Conservation (phyloP, 2,888 invertebrate genomes). For the Taphrorychus bicolor region DNA sequence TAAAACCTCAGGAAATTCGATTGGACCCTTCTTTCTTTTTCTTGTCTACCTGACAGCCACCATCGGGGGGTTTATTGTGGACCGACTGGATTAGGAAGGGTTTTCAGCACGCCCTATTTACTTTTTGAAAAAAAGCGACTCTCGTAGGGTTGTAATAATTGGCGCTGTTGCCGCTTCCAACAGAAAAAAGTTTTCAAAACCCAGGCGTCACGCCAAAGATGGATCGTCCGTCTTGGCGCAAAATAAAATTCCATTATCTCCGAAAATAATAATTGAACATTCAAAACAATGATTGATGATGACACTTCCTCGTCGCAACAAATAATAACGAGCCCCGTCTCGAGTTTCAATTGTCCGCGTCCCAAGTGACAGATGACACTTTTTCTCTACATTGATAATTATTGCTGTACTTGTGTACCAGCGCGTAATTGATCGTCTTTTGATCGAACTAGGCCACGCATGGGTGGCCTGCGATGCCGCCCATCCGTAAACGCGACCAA, state of each 20-base stretch:
- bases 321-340: constrained; percentile 6
- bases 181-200: background rate
- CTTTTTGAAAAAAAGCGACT: background rate
- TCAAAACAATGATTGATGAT: constrained; percentile 42
- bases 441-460: background rate
- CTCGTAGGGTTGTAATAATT: too few species aligned
- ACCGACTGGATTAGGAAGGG: too few species aligned
- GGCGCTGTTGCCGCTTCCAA: background rate
- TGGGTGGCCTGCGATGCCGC: background rate
- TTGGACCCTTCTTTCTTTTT: background rate
- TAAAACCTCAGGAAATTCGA: background rate
- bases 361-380: background rate
- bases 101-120: too few species aligned
- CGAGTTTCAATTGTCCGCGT: constrained; percentile 17
- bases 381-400: background rate
- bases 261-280: constrained; percentile 24
- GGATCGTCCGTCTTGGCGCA: constrained; percentile 34
- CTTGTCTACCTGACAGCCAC: too few species aligned
- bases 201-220: constrained; percentile 18
- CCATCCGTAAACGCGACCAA: too few species aligned
- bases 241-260: constrained; percentile 22
- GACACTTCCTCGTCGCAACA: constrained; percentile 24
- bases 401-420: background rate
- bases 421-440: background rate
- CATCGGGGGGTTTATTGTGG: too few species aligned